Percentiles rank a stretch among this genome's conserved stretches.
Conservation (phyloP, 2,797 vertebrate species). For the Molothrus aeneus region DNA sequence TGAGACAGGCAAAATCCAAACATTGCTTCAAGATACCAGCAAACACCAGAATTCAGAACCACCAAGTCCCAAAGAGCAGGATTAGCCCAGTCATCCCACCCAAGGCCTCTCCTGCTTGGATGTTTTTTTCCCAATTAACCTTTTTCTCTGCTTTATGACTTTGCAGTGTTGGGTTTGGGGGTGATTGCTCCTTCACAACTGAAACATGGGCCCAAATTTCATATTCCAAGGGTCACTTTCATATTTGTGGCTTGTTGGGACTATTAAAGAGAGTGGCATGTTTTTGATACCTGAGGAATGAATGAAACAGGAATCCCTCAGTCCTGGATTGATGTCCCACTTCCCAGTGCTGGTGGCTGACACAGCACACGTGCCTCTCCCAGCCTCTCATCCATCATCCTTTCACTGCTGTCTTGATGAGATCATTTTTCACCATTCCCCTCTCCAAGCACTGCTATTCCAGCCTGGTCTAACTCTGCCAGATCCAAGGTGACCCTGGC, state of each 20-base stretch:
- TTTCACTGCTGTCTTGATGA: neutral
- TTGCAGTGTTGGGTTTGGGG: neutral
- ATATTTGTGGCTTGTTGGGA: neutral
- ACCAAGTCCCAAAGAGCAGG: neutral
- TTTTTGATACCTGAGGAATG: neutral
- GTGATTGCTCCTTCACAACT: neutral
- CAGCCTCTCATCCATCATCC: neutral
- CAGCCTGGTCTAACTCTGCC: neutral
- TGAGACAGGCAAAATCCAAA: neutral
- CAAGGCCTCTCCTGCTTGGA: neutral
- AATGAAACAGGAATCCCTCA: neutral
- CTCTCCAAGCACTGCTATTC: neutral
- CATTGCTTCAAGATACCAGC: neutral
- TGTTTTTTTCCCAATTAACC: neutral
- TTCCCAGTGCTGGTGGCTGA: neutral
- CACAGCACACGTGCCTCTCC: rapidly evolving
- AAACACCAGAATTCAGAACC: neutral
- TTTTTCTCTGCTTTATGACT: neutral
- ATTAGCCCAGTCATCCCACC: neutral
- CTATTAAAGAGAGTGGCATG: neutral
- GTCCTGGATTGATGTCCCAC: neutral
- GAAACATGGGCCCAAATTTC: neutral
- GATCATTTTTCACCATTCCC: neutral
- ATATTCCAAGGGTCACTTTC: neutral
- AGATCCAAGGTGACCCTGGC: neutral